Evolutionary conservation across 2,888 invertebrate genomes (phyloP).

Genomic region (Ischnus inquisitorius): DNA sequence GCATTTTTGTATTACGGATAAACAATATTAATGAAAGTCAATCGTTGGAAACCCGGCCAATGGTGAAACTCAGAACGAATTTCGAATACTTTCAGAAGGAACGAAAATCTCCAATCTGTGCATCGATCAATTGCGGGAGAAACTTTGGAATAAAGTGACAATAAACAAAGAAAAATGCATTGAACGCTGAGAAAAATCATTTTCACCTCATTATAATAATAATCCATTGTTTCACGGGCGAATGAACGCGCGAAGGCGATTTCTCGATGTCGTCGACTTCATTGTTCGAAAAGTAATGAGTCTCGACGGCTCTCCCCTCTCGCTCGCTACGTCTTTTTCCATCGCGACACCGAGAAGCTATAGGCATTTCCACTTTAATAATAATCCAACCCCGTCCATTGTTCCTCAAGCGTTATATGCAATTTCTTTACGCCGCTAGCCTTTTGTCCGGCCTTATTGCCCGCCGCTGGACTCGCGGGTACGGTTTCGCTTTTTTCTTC

Average conservation of each 20-base stretch:
- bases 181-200: constrained; percentile 30
- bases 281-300: constrained; percentile 65
- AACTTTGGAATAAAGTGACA: constrained; percentile 14
- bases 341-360: constrained; percentile 10
- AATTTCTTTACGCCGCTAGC: constrained; percentile 41
- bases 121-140: constrained; percentile 17
- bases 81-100: too few species aligned
- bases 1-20: too few species aligned
- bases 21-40: too few species aligned
- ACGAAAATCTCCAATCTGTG: too few species aligned
- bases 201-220: constrained; percentile 49
- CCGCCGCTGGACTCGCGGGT: constrained; percentile 30
- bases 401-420: constrained; percentile 45
- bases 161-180: constrained; percentile 13
- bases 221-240: constrained; percentile 38
- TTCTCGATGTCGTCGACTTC: constrained; percentile 28
- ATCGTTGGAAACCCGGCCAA: too few species aligned
- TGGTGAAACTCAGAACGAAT: too few species aligned
- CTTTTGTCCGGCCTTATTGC: constrained; percentile 42
- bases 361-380: constrained; percentile 28
- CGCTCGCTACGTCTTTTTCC: constrained; percentile 16
- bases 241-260: constrained; percentile 20
- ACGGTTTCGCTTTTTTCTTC: not conserved
- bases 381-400: constrained; percentile 60
- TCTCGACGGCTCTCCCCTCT: constrained; percentile 16